phyloP scores from a whole-genome alignment of 2,888 invertebrate genomes.

The Drosophila neonasuta region DNA sequence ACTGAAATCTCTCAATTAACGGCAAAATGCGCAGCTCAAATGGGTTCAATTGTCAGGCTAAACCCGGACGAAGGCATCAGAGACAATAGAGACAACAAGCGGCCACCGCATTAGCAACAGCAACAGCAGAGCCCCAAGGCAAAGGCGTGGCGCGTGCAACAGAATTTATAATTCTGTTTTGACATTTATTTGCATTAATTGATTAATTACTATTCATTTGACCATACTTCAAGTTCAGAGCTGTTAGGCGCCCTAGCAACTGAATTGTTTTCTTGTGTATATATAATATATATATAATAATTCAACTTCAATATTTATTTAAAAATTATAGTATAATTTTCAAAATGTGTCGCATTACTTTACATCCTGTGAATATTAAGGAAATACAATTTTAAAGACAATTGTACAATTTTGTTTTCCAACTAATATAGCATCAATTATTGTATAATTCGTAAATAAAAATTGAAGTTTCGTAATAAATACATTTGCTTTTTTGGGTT shows the following conservation, averaged over 20 bases:
- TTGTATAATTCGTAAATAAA: no score
- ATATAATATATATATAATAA: neutral
- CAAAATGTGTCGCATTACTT: no score
- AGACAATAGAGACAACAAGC: no score
- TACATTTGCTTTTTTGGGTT: neutral
- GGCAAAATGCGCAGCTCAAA: constrained; percentile 63
- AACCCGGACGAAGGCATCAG: constrained; percentile 11
- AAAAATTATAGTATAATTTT: no score
- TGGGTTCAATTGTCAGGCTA: constrained; percentile 67
- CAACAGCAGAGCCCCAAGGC: constrained; percentile 9
- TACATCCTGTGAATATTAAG: no score
- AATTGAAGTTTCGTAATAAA: neutral
- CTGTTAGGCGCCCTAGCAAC: constrained; percentile 42
- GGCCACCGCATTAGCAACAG: neutral
- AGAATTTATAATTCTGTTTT: constrained; percentile 8
- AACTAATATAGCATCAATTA: no score
- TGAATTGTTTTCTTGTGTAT: neutral
- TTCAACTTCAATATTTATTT: no score
- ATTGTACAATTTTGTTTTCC: no score
- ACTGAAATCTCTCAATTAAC: constrained; percentile 62
- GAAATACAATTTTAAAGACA: no score
- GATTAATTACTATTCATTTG: constrained; percentile 59
- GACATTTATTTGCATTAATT: constrained; percentile 67
- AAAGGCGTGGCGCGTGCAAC: constrained; percentile 57
- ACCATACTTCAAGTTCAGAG: constrained; percentile 67